phyloP scores from a whole-genome alignment of 1,140 invertebrate species.

The Macrocentrus cingulum region DNA sequence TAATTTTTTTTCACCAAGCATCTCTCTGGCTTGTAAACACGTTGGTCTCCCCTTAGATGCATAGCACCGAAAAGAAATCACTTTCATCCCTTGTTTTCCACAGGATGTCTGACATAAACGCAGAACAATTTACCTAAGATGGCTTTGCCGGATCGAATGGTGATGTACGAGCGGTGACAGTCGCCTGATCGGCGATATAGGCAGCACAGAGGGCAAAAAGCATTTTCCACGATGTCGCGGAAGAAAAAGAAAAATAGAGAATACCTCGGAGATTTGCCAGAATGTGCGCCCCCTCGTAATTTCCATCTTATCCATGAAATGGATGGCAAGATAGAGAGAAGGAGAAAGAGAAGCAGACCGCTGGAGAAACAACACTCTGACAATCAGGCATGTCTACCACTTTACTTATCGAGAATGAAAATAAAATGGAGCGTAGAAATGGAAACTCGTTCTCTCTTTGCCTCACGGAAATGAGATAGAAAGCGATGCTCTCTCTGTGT shows the following conservation, averaged over 20 bases:
- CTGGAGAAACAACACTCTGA: constrained; percentile 23
- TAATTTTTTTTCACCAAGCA: constrained; percentile 13
- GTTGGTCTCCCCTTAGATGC: constrained; percentile 6
- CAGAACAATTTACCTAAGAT: constrained; percentile 47
- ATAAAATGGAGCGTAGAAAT: constrained; percentile 29
- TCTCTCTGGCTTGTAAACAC: constrained; percentile 2
- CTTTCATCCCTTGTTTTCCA: not conserved
- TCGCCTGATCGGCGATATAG: not conserved
- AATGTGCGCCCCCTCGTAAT: constrained; percentile 40
- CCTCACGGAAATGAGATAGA: constrained; percentile 16
- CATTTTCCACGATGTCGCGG: not conserved
- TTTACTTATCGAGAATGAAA: constrained; percentile 32
- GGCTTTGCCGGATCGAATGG: constrained; percentile 27
- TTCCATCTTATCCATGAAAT: constrained; percentile 48
- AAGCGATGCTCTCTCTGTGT: constrained; percentile 1
- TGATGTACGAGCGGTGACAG: constrained; percentile 18
- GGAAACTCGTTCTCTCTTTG: constrained; percentile 20
- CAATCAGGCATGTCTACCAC: constrained; percentile 27
- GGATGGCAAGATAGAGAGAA: constrained; percentile 26
- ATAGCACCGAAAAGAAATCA: constrained; percentile 2
- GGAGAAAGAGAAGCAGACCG: constrained; percentile 16
- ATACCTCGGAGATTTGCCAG: constrained; percentile 25
- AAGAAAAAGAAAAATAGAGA: constrained; percentile 3
- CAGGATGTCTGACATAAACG: constrained; percentile 31
- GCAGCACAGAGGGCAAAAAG: not conserved